Evolutionary conservation across 2,797 vertebrate genomes (phyloP).

Genomic region (Garrulus glandarius): DNA sequence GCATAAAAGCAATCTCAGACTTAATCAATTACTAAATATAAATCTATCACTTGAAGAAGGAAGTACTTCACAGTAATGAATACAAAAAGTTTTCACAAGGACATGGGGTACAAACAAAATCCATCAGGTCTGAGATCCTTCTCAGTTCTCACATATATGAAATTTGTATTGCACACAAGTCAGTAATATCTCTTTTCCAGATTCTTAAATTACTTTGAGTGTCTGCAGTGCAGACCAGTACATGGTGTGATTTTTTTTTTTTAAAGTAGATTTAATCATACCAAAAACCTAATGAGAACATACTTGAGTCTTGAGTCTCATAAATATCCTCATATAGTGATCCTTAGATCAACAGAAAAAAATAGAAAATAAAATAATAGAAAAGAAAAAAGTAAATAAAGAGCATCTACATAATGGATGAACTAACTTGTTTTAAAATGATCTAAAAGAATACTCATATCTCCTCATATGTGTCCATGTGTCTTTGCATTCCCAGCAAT

Average conservation of each 20-base stretch:
- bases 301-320: not conserved
- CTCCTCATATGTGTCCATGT: not conserved
- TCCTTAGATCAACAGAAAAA: not conserved
- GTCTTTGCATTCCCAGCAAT: not conserved
- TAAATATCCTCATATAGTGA: not conserved
- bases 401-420: not conserved
- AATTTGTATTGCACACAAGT: not conserved
- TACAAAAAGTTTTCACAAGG: not conserved
- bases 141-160: not conserved
- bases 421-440: not conserved
- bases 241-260: not conserved
- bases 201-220: not conserved
- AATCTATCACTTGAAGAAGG: constrained; percentile 1
- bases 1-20: constrained; percentile 49
- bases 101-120: not conserved
- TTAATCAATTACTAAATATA: constrained; percentile 44
- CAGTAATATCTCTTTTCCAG: not conserved
- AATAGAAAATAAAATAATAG: too few relatives aligned
- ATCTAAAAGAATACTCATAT: not conserved
- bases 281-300: not conserved
- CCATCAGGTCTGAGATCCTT: not conserved
- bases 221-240: not conserved
- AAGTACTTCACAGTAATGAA: not conserved
- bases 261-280: not conserved
- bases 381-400: not conserved